A percentile compares a stretch with the other conserved stretches of the same genome.
Conservation (phyloP, 2,888 invertebrate species). For the Nudaria mundana region DNA sequence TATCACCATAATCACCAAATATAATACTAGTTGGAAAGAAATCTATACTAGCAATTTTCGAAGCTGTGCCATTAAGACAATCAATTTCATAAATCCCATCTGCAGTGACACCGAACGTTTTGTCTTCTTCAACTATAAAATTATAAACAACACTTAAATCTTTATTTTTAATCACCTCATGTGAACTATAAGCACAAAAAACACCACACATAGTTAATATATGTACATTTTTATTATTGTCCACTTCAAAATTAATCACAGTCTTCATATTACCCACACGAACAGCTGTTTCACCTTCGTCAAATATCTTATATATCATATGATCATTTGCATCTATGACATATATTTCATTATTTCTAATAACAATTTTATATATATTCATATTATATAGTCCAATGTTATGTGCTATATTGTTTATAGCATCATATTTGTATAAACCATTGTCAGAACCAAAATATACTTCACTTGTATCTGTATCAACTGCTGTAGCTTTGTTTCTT, state of each 20-base stretch:
- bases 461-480: conserved; percentile 59
- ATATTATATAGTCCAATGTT: conserved; percentile 66
- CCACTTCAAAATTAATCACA: conserved; percentile 65
- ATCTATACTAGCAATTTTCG: conserved; percentile 45
- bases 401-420: conserved; percentile 46
- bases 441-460: conserved; percentile 70
- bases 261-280: conserved; percentile 52
- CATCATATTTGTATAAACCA: conserved; percentile 65
- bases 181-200: conserved; percentile 51
- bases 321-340: conserved; percentile 66
- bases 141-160: conserved; percentile 52
- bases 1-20: conserved; percentile 69
- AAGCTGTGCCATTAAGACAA: conserved; percentile 63
- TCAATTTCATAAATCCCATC: conserved; percentile 56
- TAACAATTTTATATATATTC: conserved; percentile 62
- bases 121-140: conserved; percentile 52
- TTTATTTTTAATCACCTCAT: conserved; percentile 57
- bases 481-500: conserved; percentile 65
- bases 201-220: conserved; percentile 66
- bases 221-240: conserved; percentile 58
- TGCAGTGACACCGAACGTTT: conserved; percentile 54
- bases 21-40: conserved; percentile 59
- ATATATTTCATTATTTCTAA: conserved; percentile 65
- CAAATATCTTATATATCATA: conserved; percentile 61
- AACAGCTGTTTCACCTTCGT: conserved; percentile 43